Percentiles rank a stretch among this genome's conserved stretches.
Conservation (phyloP, 1,140 invertebrate species). For the Periplaneta americana region DNA sequence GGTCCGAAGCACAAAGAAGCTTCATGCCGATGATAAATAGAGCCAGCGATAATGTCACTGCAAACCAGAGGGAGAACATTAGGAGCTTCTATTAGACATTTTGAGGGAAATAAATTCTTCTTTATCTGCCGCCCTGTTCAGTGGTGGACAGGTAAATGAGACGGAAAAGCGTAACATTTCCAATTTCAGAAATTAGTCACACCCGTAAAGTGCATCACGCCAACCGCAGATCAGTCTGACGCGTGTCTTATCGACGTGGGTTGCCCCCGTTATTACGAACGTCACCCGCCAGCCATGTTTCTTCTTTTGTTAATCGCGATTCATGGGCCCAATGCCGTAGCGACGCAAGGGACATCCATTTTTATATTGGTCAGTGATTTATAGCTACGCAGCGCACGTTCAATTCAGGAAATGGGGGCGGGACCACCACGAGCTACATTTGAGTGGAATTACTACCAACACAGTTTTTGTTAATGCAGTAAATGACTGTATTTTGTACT, state of each 20-base stretch:
- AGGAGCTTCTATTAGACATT: not conserved
- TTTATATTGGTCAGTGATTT: not conserved
- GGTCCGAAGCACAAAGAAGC: not conserved
- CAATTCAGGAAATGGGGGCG: not conserved
- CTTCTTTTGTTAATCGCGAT: not conserved
- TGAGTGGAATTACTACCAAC: no score
- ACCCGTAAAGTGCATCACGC: no score
- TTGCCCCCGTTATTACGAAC: no score
- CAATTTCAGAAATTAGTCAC: no score
- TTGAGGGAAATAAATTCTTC: not conserved
- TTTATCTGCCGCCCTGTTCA: not conserved
- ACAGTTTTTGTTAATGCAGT: not conserved
- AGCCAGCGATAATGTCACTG: not conserved
- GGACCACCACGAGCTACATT: no score
- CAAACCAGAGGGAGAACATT: not conserved
- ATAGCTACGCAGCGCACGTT: not conserved
- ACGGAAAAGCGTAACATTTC: no score
- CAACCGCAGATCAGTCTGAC: no score
- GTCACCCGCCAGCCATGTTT: no score
- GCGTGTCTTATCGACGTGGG: no score
- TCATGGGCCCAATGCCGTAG: not conserved
- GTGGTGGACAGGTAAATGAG: not conserved
- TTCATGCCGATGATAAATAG: not conserved
- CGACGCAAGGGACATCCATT: not conserved
- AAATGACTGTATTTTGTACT: not conserved